A percentile compares a stretch with the other conserved stretches of the same genome.
These are phyloP conservation scores for Podarcis lilfordi DNA, from an alignment of 2,797 vertebrate species.

Conservation along the genomic window DNA sequence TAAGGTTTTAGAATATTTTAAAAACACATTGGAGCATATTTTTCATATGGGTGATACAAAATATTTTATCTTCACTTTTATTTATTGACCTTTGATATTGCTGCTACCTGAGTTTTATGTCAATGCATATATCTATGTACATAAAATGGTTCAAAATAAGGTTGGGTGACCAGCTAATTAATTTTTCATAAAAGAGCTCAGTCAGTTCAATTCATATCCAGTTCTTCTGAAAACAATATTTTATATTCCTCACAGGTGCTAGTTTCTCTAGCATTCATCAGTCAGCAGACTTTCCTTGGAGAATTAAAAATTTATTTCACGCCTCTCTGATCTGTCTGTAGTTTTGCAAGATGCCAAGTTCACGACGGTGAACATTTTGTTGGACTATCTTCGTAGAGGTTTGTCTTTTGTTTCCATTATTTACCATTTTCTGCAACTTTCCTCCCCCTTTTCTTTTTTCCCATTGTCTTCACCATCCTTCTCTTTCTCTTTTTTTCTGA, in stretches of 20 bases:
- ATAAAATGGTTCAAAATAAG: conserved; percentile 11
- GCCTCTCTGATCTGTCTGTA: not conserved
- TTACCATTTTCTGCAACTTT: not conserved
- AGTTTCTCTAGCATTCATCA: not conserved
- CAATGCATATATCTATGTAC: conserved; percentile 8
- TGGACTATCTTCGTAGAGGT: not conserved
- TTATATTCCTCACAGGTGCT: conserved; percentile 15
- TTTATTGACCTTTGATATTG: conserved; percentile 35
- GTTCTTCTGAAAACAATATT: not conserved
- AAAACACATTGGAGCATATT: conserved; percentile 50
- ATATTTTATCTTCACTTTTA: conserved; percentile 27
- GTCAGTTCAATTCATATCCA: not conserved
- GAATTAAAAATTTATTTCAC: conserved; percentile 26
- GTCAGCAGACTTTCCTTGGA: not conserved
- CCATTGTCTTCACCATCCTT: not conserved
- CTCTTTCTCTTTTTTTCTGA: not conserved
- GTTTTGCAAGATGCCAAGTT: not conserved
- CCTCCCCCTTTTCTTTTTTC: not conserved
- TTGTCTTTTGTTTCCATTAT: not conserved
- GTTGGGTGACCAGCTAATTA: not conserved
- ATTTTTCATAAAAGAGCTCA: conserved; percentile 15
- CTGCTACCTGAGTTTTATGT: conserved; percentile 24
- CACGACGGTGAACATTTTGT: not conserved
- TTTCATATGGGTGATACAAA: conserved; percentile 49
- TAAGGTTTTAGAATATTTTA: conserved; percentile 58